Percentiles rank a stretch among this genome's conserved stretches.
These are phyloP conservation scores for Elaphurus davidianus DNA, from an alignment of 2,113 vertebrate species.

Conservation along the genomic window DNA sequence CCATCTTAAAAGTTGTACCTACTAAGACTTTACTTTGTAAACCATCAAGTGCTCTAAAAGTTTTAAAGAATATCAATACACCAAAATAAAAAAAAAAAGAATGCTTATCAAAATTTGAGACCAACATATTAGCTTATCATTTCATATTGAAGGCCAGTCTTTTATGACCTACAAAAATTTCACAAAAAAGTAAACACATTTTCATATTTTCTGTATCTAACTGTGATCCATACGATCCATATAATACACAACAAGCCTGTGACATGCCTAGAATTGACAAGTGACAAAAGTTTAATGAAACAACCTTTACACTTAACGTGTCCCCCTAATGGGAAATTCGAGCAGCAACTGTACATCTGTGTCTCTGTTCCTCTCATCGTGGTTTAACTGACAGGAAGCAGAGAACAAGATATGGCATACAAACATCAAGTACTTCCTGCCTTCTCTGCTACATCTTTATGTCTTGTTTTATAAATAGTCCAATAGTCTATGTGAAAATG, in stretches of 20 bases:
- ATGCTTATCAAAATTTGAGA: slow-evolving; percentile 25
- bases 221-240: neutral
- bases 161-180: neutral
- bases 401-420: slow-evolving; percentile 63
- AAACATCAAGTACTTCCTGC: slow-evolving; percentile 79
- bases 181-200: slow-evolving; percentile 25
- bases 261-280: slow-evolving; percentile 14
- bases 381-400: slow-evolving; percentile 91
- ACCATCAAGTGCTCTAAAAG: neutral
- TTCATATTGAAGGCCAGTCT: neutral
- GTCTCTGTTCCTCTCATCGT: slow-evolving; percentile 79
- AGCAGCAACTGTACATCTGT: slow-evolving; percentile 79
- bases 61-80: neutral
- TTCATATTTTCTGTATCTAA: slow-evolving; percentile 1
- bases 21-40: neutral
- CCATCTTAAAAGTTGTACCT: neutral
- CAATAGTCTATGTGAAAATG: slow-evolving; percentile 16
- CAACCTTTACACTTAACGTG: slow-evolving; percentile 41
- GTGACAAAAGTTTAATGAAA: slow-evolving; percentile 44
- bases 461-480: slow-evolving; percentile 71
- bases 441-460: slow-evolving; percentile 66
- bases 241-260: neutral
- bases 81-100: neutral
- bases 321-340: slow-evolving; percentile 12
- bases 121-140: neutral